These are phyloP conservation scores for Antheraea mylitta DNA, from an alignment of 1,140 invertebrate species.

Conservation along the genomic window DNA sequence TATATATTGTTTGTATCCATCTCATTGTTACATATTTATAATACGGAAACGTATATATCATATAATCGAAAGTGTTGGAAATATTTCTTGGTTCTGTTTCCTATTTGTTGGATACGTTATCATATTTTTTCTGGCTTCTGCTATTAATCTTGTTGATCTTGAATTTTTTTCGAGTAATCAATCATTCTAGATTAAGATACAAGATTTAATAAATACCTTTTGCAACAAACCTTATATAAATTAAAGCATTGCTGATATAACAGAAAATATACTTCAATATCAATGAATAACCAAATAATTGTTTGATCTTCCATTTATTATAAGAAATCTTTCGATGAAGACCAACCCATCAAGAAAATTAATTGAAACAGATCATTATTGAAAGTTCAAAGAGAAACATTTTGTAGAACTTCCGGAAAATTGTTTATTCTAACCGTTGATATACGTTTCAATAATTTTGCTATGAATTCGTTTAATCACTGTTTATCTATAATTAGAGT, in stretches of 20 bases:
- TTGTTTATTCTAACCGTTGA: neutral
- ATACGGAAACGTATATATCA: too few relatives aligned
- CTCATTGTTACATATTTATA: too few relatives aligned
- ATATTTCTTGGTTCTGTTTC: too few relatives aligned
- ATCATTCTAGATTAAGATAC: too few relatives aligned
- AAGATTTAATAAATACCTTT: neutral
- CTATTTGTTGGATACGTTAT: too few relatives aligned
- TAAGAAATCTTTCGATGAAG: neutral
- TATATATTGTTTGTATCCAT: too few relatives aligned
- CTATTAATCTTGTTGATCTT: too few relatives aligned
- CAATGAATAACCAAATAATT: neutral
- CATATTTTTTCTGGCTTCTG: too few relatives aligned
- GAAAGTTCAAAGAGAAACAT: neutral
- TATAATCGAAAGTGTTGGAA: too few relatives aligned
- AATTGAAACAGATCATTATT: constrained; percentile 2
- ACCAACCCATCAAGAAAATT: neutral
- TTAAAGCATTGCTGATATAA: neutral
- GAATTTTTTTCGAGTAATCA: too few relatives aligned
- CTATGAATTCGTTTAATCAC: neutral
- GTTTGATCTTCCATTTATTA: neutral
- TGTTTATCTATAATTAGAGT: neutral
- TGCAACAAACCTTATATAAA: neutral
- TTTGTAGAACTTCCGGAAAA: neutral
- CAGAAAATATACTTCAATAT: neutral
- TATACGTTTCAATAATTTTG: neutral